These are phyloP conservation scores for Catharus minimus DNA, from an alignment of 2,113 vertebrate species.

Conservation along the genomic window DNA sequence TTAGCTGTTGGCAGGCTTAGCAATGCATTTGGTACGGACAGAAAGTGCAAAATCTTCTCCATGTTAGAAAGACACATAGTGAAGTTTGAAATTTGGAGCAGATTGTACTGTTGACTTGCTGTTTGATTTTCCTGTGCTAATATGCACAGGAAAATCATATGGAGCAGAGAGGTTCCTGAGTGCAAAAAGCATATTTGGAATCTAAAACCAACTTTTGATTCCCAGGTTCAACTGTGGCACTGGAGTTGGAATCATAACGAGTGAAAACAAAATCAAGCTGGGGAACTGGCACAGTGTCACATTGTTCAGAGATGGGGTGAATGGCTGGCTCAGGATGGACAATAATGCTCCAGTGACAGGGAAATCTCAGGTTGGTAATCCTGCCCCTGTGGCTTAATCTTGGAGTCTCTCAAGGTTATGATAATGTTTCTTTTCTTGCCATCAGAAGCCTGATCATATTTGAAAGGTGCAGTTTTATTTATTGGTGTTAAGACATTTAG, in stretches of 20 bases:
- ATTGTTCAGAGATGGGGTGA: slow-evolving; percentile 84
- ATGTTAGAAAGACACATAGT: background rate
- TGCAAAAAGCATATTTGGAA: background rate
- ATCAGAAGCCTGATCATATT: background rate
- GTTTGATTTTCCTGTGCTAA: background rate
- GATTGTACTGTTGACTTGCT: background rate
- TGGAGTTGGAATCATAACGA: slow-evolving; percentile 82
- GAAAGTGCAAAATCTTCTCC: background rate
- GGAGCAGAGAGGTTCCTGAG: background rate
- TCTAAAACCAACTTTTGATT: background rate
- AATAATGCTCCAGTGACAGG: slow-evolving; percentile 81
- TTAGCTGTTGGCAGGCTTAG: background rate
- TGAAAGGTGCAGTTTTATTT: background rate
- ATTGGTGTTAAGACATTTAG: background rate
- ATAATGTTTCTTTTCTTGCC: background rate
- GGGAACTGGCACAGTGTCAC: slow-evolving; percentile 87
- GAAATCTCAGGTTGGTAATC: slow-evolving; percentile 84
- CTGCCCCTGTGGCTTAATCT: background rate
- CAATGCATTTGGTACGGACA: background rate
- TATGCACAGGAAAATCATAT: background rate
- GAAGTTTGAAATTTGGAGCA: background rate
- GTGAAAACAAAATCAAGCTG: slow-evolving; percentile 82
- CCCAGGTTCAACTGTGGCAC: slow-evolving; percentile 95
- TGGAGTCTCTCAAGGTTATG: background rate
- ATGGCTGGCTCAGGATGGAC: slow-evolving; percentile 88